Conservation (phyloP, 2,888 invertebrate species). For the Tetragonisca angustula region DNA sequence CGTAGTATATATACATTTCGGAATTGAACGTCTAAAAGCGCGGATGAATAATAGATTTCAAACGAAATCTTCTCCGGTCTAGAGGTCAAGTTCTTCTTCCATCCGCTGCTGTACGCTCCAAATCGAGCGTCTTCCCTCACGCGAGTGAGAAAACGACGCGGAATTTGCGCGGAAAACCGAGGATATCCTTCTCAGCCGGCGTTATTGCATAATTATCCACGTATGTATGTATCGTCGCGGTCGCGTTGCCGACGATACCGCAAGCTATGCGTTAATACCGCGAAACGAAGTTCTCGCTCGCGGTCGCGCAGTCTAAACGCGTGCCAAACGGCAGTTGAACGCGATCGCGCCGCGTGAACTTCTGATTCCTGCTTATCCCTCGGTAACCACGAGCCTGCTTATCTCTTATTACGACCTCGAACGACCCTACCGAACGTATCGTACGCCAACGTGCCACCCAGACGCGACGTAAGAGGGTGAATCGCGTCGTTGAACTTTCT, state of each 20-base stretch:
- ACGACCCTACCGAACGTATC: not conserved
- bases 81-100: too few species aligned
- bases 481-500: slow-evolving; percentile 1
- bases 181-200: slow-evolving; percentile 22
- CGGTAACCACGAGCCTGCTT: not conserved
- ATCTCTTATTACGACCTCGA: not conserved
- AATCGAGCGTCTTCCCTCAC: not conserved
- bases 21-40: too few species aligned
- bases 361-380: slow-evolving; percentile 12
- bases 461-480: too few species aligned
- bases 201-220: slow-evolving; percentile 28
- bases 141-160: not conserved
- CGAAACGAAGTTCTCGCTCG: slow-evolving; percentile 7
- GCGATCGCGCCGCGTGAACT: slow-evolving; percentile 20
- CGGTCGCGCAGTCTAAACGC: slow-evolving; percentile 14
- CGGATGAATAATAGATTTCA: too few species aligned
- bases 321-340: slow-evolving; percentile 3
- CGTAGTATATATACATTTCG: too few species aligned
- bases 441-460: not conserved
- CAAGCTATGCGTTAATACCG: slow-evolving; percentile 12
- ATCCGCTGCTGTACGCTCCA: too few species aligned
- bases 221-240: not conserved
- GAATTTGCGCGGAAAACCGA: not conserved
- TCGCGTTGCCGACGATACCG: slow-evolving; percentile 7
- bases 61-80: too few species aligned